Evolutionary conservation across 2,797 vertebrate species (phyloP).

Genomic region (Epinephelus coioides): DNA sequence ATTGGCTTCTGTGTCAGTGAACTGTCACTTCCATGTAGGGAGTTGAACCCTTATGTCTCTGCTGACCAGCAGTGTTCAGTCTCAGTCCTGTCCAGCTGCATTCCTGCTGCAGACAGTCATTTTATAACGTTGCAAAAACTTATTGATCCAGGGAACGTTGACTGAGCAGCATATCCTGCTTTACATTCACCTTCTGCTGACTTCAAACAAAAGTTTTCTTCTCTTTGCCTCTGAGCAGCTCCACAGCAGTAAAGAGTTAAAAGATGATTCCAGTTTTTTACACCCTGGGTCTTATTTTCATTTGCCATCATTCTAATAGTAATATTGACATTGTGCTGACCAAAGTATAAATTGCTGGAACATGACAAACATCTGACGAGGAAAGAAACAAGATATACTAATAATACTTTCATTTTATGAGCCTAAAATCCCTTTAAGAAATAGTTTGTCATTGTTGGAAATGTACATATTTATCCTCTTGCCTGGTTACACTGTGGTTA

Average conservation of each 20-base stretch:
- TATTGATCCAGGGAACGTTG: slow-evolving; percentile 46
- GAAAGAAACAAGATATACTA: neutral
- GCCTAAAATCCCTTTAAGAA: neutral
- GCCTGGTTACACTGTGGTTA: no score
- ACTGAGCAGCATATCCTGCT: slow-evolving; percentile 20
- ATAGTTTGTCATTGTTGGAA: neutral
- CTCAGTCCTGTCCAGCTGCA: slow-evolving; percentile 9
- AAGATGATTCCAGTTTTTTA: slow-evolving; percentile 7
- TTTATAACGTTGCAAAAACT: slow-evolving; percentile 37
- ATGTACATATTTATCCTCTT: neutral
- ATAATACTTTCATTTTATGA: neutral
- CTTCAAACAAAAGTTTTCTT: slow-evolving; percentile 18
- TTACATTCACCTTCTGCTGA: slow-evolving; percentile 43
- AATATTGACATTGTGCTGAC: neutral
- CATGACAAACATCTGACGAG: neutral
- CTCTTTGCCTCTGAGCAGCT: neutral
- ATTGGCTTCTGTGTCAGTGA: slow-evolving; percentile 58
- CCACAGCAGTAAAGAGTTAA: neutral
- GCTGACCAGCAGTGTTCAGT: slow-evolving; percentile 1
- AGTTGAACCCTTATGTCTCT: slow-evolving; percentile 31
- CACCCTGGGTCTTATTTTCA: neutral
- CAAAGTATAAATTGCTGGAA: no score
- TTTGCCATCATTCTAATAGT: neutral
- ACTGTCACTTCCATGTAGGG: slow-evolving; percentile 30
- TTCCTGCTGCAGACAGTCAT: slow-evolving; percentile 1